Percentiles rank a stretch among this genome's conserved stretches.
Evolutionary conservation across 1,140 invertebrate genomes (phyloP).

Genomic region (Listronotus bonariensis): DNA sequence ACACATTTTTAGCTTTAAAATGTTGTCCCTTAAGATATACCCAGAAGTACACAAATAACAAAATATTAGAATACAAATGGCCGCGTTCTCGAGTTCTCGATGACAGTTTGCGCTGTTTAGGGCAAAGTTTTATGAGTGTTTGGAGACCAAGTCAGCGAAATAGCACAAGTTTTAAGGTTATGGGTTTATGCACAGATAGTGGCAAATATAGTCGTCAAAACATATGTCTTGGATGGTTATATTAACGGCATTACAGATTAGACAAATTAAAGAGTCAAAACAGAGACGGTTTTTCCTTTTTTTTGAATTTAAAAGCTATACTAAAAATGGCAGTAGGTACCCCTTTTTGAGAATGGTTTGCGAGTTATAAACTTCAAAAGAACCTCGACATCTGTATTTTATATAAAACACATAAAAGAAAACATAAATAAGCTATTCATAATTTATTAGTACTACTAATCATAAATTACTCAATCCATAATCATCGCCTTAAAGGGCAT

Average conservation of each 20-base stretch:
- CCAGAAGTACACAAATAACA: constrained; percentile 28
- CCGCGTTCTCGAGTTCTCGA: constrained; percentile 20
- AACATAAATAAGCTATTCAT: too few species aligned
- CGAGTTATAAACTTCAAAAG: too few species aligned
- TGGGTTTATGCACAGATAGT: constrained; percentile 33
- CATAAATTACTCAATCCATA: too few species aligned
- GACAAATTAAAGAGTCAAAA: not conserved
- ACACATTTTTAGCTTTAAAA: not conserved
- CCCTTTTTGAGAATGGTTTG: too few species aligned
- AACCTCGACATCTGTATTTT: too few species aligned
- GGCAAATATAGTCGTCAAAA: constrained; percentile 22
- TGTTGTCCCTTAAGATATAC: not conserved
- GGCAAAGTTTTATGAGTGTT: constrained; percentile 23
- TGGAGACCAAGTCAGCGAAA: constrained; percentile 12
- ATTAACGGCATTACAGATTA: constrained; percentile 24
- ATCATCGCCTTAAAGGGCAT: too few species aligned
- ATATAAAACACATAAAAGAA: too few species aligned
- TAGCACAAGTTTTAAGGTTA: constrained; percentile 24
- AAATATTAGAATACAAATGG: constrained; percentile 34
- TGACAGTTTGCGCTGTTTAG: constrained; percentile 25
- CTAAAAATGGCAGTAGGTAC: too few species aligned
- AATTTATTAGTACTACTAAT: too few species aligned
- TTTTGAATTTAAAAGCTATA: too few species aligned
- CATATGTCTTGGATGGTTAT: constrained; percentile 15
- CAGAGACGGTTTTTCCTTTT: too few species aligned